These are phyloP conservation scores for Ophioderma brevispina DNA, from an alignment of 35 echinoderm and acorn worm species.

Conservation along the genomic window DNA sequence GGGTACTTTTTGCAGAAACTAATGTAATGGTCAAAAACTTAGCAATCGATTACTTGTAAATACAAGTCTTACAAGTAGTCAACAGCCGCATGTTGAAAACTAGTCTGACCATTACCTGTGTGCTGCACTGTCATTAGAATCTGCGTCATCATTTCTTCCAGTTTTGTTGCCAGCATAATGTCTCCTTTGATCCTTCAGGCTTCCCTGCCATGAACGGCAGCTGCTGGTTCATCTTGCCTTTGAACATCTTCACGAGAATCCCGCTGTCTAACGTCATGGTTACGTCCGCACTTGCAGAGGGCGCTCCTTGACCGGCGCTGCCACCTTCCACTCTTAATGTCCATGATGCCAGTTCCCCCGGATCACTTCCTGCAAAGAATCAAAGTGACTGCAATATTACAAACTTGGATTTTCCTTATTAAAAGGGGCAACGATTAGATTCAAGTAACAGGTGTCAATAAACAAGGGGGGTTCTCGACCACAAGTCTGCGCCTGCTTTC, in stretches of 20 bases:
- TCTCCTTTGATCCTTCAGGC: slow-evolving; percentile 90
- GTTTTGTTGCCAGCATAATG: slow-evolving; percentile 85
- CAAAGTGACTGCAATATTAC: too few relatives aligned
- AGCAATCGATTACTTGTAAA: too few relatives aligned
- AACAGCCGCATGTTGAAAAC: too few relatives aligned
- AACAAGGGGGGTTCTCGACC: too few relatives aligned
- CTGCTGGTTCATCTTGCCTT: slow-evolving; percentile 67
- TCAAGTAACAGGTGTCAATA: too few relatives aligned
- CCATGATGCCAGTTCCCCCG: slow-evolving; percentile 70
- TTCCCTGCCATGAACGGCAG: slow-evolving; percentile 87
- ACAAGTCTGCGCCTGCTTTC: too few relatives aligned
- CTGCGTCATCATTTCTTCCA: slow-evolving; percentile 82
- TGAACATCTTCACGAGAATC: slow-evolving; percentile 88
- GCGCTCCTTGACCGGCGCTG: slow-evolving; percentile 52
- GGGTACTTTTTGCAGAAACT: too few relatives aligned
- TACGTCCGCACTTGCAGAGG: slow-evolving; percentile 40
- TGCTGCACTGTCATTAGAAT: slow-evolving; percentile 12
- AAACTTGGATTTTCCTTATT: too few relatives aligned
- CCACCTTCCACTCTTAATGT: slow-evolving; percentile 79
- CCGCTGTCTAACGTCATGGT: slow-evolving; percentile 51
- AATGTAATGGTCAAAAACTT: too few relatives aligned
- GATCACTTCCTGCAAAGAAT: slow-evolving; percentile 46
- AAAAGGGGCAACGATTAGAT: too few relatives aligned
- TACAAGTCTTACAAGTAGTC: too few relatives aligned
- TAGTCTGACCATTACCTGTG: too few relatives aligned